Percentiles rank a stretch among this genome's conserved stretches.
Evolutionary conservation across 2,797 vertebrate genomes (phyloP).

Genomic region (Bovichtus variegatus): DNA sequence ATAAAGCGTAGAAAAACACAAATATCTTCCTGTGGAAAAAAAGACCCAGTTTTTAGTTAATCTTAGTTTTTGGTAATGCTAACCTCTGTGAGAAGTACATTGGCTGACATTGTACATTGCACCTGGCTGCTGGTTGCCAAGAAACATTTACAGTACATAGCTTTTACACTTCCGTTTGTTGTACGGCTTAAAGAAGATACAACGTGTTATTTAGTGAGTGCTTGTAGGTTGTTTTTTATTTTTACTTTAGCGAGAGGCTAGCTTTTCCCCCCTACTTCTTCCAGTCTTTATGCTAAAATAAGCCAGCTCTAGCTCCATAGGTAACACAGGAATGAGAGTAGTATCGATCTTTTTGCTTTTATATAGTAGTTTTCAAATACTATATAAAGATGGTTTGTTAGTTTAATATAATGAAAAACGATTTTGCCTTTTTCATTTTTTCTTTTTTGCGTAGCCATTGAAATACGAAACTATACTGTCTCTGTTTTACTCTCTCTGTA

Average conservation of each 20-base stretch:
- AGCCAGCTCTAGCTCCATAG: not conserved
- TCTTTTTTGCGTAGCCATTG: not conserved
- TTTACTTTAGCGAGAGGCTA: not conserved
- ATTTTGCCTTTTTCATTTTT: not conserved
- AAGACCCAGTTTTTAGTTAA: not conserved
- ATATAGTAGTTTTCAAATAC: not conserved
- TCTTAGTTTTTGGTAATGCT: too few species aligned
- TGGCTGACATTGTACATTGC: not conserved
- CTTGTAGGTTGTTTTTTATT: not conserved
- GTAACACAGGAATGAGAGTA: too few species aligned
- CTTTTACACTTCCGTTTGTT: not conserved
- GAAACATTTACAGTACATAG: not conserved
- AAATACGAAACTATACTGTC: constrained; percentile 20
- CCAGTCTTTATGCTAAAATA: not conserved
- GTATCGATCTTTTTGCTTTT: not conserved
- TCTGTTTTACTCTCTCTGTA: constrained; percentile 11
- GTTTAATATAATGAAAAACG: not conserved
- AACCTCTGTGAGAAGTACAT: not conserved
- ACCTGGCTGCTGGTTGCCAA: not conserved
- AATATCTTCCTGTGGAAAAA: not conserved
- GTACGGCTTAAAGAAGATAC: not conserved
- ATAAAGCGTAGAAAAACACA: not conserved
- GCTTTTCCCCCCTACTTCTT: not conserved
- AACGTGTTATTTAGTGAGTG: not conserved
- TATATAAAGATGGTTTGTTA: not conserved